Percentiles rank a stretch among this genome's conserved stretches.
Conservation (phyloP, 2,113 vertebrate genomes). For the Xenus cinereus region DNA sequence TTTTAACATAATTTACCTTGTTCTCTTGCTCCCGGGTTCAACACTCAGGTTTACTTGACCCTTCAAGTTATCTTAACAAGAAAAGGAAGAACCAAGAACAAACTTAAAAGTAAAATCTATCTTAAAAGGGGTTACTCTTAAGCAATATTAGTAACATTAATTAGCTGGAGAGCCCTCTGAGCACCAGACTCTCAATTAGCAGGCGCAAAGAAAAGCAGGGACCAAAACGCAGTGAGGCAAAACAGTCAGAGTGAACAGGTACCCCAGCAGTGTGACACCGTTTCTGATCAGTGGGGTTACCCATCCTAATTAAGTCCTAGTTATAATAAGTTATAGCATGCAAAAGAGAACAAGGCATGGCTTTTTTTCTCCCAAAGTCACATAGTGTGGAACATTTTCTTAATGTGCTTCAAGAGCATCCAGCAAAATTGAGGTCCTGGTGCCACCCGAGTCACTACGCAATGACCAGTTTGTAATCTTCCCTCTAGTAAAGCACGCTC, state of each 20-base stretch:
- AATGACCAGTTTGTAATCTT: neutral
- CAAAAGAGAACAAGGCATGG: neutral
- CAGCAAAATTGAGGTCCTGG: neutral
- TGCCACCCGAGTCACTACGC: neutral
- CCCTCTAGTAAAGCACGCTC: neutral
- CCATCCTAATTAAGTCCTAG: neutral
- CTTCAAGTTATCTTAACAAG: neutral
- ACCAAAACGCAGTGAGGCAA: neutral
- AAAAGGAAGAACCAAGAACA: neutral
- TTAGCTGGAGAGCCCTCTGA: neutral
- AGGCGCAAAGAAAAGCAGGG: neutral
- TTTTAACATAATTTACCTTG: neutral
- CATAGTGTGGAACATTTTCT: neutral
- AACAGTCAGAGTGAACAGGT: neutral
- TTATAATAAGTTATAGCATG: neutral
- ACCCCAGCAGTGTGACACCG: neutral
- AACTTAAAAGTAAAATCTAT: neutral
- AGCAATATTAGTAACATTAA: neutral
- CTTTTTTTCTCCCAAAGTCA: neutral
- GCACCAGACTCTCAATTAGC: neutral
- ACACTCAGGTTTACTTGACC: neutral
- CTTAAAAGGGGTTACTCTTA: neutral
- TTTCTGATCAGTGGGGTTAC: neutral
- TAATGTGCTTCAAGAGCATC: neutral
- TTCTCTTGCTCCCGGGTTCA: neutral